A percentile compares a stretch with the other conserved stretches of the same genome.
These are phyloP conservation scores for Burhinus oedicnemus DNA, from an alignment of 2,113 vertebrate species.

Conservation along the genomic window DNA sequence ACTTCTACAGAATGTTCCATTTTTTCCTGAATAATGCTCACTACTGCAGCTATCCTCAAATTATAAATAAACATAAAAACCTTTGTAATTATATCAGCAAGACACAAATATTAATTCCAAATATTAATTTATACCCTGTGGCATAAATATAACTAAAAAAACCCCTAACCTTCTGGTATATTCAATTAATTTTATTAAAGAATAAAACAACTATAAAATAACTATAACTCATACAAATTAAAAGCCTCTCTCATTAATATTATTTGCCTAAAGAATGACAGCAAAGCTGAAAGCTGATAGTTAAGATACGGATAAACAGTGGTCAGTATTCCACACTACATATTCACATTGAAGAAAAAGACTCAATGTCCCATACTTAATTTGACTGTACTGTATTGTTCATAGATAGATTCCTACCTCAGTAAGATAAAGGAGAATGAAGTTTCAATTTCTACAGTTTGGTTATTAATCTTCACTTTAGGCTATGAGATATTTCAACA, in stretches of 20 bases:
- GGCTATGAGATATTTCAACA: background rate
- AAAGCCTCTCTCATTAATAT: background rate
- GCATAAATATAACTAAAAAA: background rate
- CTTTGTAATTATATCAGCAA: background rate
- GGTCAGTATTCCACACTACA: background rate
- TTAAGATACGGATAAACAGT: background rate
- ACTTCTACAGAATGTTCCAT: background rate
- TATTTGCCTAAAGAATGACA: background rate
- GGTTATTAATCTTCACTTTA: background rate
- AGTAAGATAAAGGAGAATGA: background rate
- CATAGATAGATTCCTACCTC: background rate
- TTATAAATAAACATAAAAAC: background rate
- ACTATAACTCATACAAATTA: background rate
- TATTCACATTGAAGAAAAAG: background rate
- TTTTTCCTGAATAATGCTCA: background rate
- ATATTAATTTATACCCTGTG: background rate
- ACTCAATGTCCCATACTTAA: background rate
- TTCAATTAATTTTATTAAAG: background rate
- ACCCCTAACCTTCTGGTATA: background rate
- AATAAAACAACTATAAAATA: background rate
- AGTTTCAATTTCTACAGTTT: background rate
- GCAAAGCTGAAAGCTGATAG: background rate
- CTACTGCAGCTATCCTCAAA: background rate
- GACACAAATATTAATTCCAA: constrained; percentile 25
- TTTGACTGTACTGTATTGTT: background rate